A percentile compares a stretch with the other conserved stretches of the same genome.
phyloP scores from a whole-genome alignment of 2,113 vertebrate genomes.

The Centropristis striata region DNA sequence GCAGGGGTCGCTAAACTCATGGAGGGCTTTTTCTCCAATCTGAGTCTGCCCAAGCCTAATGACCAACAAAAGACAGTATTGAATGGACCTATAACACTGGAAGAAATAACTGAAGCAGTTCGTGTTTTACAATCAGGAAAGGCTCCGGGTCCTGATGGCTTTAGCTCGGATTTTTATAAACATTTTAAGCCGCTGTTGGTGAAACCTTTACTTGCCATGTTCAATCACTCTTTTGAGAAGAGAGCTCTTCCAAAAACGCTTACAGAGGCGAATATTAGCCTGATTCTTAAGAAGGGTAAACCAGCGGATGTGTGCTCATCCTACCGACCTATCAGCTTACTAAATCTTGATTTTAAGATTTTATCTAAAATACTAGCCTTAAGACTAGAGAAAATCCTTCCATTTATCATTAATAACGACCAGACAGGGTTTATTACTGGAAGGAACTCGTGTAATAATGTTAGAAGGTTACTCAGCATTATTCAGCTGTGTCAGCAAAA shows the following conservation, averaged over 20 bases:
- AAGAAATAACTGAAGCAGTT: background rate
- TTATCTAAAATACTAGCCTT: background rate
- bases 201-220: background rate
- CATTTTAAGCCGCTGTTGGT: background rate
- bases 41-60: background rate
- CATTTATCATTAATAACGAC: background rate
- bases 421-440: too few relatives aligned
- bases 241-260: background rate
- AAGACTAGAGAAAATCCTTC: background rate
- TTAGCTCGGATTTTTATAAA: background rate
- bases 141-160: background rate
- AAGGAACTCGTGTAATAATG: background rate
- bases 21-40: background rate
- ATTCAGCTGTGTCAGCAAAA: background rate
- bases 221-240: background rate
- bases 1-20: too few relatives aligned
- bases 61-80: background rate
- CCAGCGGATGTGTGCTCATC: background rate
- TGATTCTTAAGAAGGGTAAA: background rate
- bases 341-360: background rate
- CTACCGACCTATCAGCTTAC: background rate
- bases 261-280: background rate
- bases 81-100: background rate
- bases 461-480: background rate
- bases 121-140: background rate